phyloP scores from a whole-genome alignment of 2,888 invertebrate genomes.

The Eulithis prunata region DNA sequence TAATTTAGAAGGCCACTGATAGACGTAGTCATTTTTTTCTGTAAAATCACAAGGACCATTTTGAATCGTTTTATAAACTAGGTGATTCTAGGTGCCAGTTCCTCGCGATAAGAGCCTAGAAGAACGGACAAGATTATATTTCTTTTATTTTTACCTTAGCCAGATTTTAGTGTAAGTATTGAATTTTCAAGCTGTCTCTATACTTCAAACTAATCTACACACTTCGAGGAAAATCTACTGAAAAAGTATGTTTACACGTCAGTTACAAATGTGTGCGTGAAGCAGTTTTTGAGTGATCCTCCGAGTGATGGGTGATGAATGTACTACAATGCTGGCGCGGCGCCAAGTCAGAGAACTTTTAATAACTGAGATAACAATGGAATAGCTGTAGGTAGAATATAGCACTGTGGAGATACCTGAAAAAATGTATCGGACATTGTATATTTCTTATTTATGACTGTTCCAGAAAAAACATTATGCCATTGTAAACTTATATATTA shows the following conservation, averaged over 20 bases:
- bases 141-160: no score
- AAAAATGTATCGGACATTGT: neutral
- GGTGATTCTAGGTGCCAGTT: no score
- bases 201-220: slow-evolving; percentile 18
- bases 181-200: slow-evolving; percentile 11
- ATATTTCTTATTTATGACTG: no score
- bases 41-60: no score
- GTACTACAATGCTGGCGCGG: slow-evolving; percentile 23
- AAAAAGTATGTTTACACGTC: slow-evolving; percentile 34
- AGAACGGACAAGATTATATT: no score
- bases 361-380: slow-evolving; percentile 31
- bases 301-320: slow-evolving; percentile 28
- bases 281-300: slow-evolving; percentile 26
- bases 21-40: no score
- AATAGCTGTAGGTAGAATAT: slow-evolving; percentile 13
- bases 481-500: no score
- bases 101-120: no score
- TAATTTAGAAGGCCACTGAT: no score
- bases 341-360: slow-evolving; percentile 22
- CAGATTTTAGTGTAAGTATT: no score
- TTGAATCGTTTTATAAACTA: no score
- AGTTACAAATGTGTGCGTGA: slow-evolving; percentile 14
- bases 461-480: no score
- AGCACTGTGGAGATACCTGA: slow-evolving; percentile 1
- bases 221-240: slow-evolving; percentile 24